These are phyloP conservation scores for Drosophila eugracilis DNA, from an alignment of 1,140 invertebrate species.

Conservation along the genomic window DNA sequence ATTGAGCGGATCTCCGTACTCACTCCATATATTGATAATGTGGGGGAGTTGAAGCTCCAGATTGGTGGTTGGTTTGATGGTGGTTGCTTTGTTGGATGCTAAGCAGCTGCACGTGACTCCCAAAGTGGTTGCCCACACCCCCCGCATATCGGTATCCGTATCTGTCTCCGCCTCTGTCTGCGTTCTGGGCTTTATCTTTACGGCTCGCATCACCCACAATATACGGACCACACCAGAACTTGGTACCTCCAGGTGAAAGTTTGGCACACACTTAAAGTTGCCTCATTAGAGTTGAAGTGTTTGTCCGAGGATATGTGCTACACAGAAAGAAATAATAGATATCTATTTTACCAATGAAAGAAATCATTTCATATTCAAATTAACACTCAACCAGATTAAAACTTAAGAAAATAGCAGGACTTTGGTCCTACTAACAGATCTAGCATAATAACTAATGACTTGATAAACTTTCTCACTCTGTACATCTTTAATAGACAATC, in stretches of 20 bases:
- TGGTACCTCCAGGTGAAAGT: slow-evolving; percentile 53
- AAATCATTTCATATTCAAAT: background rate
- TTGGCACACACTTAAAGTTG: slow-evolving; percentile 64
- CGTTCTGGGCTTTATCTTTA: slow-evolving; percentile 65
- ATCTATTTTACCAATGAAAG: too few species aligned
- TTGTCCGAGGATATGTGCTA: slow-evolving; percentile 20
- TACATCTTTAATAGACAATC: slow-evolving; percentile 25
- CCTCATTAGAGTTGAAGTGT: slow-evolving; percentile 68
- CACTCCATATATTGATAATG: slow-evolving; percentile 52
- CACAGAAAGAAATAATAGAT: slow-evolving; percentile 5
- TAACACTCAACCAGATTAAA: too few species aligned
- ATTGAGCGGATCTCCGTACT: slow-evolving; percentile 42
- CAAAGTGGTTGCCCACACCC: slow-evolving; percentile 46
- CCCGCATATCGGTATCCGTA: slow-evolving; percentile 14
- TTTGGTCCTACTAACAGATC: too few species aligned
- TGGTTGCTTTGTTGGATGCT: slow-evolving; percentile 62
- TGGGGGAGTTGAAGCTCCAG: slow-evolving; percentile 34
- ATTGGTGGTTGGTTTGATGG: slow-evolving; percentile 51
- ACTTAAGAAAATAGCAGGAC: too few species aligned
- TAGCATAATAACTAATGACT: too few species aligned
- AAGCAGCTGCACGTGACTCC: slow-evolving; percentile 81
- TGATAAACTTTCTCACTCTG: background rate
- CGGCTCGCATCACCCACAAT: slow-evolving; percentile 69
- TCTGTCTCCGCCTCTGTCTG: slow-evolving; percentile 25
- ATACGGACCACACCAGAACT: slow-evolving; percentile 4